Evolutionary conservation across 92 coral and sea anemone genomes (phyloP).

Genomic region (Paramuricea clavata): DNA sequence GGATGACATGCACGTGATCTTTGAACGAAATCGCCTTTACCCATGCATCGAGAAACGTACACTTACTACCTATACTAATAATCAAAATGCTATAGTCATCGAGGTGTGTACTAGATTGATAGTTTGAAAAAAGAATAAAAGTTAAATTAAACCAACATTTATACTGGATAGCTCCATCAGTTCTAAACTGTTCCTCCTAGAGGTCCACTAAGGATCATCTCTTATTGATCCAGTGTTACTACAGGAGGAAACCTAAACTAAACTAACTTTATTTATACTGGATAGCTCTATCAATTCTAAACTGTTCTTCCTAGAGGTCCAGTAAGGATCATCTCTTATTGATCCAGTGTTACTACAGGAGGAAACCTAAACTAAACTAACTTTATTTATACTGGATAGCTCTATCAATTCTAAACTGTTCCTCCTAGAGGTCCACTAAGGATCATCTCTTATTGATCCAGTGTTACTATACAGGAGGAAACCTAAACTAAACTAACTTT

Average conservation of each 20-base stretch:
- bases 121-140: neutral
- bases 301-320: no score
- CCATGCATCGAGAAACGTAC: conserved; percentile 8
- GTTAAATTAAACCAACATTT: no score
- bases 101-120: neutral
- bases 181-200: no score
- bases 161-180: no score
- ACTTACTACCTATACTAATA: conserved; percentile 21
- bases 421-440: neutral
- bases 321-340: neutral
- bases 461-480: neutral
- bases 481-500: neutral
- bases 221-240: no score
- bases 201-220: no score
- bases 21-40: conserved; percentile 29
- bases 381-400: neutral
- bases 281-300: no score
- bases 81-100: conserved; percentile 30
- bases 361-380: neutral
- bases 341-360: neutral
- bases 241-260: neutral
- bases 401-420: conserved; percentile 1
- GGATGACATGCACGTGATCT: conserved; percentile 39
- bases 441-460: neutral
- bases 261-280: neutral